Evolutionary conservation across 1,140 invertebrate species (phyloP).

Genomic region (Drosophila arizonae): DNA sequence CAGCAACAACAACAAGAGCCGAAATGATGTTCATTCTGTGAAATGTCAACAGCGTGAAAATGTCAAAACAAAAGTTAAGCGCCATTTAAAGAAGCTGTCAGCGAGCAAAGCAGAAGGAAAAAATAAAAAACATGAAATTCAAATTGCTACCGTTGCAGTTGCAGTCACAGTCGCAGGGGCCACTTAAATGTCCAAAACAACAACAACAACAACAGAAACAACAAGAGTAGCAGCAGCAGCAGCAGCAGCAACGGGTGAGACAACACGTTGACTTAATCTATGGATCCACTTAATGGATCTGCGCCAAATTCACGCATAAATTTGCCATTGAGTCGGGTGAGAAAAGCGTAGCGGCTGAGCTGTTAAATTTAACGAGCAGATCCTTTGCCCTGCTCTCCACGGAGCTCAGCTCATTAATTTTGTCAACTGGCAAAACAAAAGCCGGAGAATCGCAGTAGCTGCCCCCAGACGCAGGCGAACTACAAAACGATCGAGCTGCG

Average conservation of each 20-base stretch:
- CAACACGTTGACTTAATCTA: constrained; percentile 60
- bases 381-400: not conserved
- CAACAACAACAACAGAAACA: constrained; percentile 29
- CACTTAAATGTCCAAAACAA: constrained; percentile 36
- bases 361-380: constrained; percentile 73
- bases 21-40: constrained; percentile 16
- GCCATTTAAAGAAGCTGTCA: constrained; percentile 81
- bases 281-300: constrained; percentile 81
- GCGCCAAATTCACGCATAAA: constrained; percentile 82
- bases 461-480: constrained; percentile 56
- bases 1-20: constrained; percentile 13
- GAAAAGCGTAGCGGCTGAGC: constrained; percentile 63
- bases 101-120: constrained; percentile 3
- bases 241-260: constrained; percentile 7
- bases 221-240: constrained; percentile 19
- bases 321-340: constrained; percentile 54
- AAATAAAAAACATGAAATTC: constrained; percentile 40
- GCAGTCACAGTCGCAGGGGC: constrained; percentile 31
- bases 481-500: constrained; percentile 74
- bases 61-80: constrained; percentile 73
- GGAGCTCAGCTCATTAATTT: constrained; percentile 74
- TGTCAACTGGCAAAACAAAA: constrained; percentile 68
- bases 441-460: constrained; percentile 72
- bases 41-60: constrained; percentile 60
- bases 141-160: constrained; percentile 53